Conservation (phyloP, 92 coral and sea anemone genomes). For the Phenganax subtilis region DNA sequence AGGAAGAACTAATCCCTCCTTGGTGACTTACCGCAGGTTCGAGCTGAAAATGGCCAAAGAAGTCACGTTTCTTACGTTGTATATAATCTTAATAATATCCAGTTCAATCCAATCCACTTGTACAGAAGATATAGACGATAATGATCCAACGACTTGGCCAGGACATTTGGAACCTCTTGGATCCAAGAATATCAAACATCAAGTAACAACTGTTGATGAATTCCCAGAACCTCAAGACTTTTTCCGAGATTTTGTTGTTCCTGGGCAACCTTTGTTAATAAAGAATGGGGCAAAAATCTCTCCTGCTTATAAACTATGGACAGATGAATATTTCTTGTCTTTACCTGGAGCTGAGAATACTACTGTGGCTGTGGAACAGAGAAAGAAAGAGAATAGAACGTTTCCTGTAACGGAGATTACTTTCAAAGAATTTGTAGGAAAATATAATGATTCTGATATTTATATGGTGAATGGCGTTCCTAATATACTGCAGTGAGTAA, state of each 20-base stretch:
- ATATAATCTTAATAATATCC: not conserved
- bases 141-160: slow-evolving; percentile 51
- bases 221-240: slow-evolving; percentile 72
- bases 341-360: slow-evolving; percentile 59
- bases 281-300: slow-evolving; percentile 91
- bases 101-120: not conserved
- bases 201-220: slow-evolving; percentile 49
- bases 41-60: slow-evolving; percentile 13
- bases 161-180: slow-evolving; percentile 93
- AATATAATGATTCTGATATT: slow-evolving; percentile 65
- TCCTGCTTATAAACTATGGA: slow-evolving; percentile 71
- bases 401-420: slow-evolving; percentile 55
- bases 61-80: not conserved
- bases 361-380: slow-evolving; percentile 64
- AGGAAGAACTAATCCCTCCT: too few relatives aligned
- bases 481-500: slow-evolving; percentile 81
- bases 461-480: slow-evolving; percentile 96
- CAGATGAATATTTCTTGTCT: slow-evolving; percentile 76
- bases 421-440: slow-evolving; percentile 67
- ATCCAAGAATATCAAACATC: slow-evolving; percentile 53
- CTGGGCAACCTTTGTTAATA: slow-evolving; percentile 65
- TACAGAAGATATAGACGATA: slow-evolving; percentile 30
- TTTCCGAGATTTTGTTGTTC: slow-evolving; percentile 63
- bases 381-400: slow-evolving; percentile 90
- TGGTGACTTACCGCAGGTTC: not conserved